Conservation (phyloP, 1,140 invertebrate genomes). For the Caenorhabditis brenneri region DNA sequence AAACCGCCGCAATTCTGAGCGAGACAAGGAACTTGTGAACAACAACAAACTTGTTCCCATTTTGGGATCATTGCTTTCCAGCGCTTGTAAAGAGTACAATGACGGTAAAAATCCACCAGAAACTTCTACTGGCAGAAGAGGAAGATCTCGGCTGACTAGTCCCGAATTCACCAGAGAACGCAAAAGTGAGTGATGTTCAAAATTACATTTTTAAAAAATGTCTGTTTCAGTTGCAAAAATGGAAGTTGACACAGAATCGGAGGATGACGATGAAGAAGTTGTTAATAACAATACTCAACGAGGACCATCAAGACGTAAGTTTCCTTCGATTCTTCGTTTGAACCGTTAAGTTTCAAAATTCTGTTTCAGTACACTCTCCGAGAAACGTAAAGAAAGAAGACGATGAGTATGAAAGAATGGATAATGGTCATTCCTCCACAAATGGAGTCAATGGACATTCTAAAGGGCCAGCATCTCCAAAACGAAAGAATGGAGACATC, state of each 20-base stretch:
- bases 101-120: neutral
- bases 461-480: neutral
- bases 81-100: neutral
- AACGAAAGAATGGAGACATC: constrained; percentile 5
- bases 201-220: neutral
- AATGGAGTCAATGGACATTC: constrained; percentile 18
- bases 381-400: constrained; percentile 11
- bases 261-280: neutral
- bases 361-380: neutral
- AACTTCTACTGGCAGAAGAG: neutral
- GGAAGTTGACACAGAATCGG: neutral
- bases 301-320: neutral
- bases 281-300: neutral
- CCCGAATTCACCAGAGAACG: neutral
- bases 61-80: neutral
- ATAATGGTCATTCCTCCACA: neutral
- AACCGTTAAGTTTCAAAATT: neutral
- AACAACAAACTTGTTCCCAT: constrained; percentile 14
- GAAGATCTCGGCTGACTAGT: neutral
- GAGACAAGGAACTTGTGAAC: neutral
- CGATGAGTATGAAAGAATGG: constrained; percentile 1
- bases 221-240: neutral
- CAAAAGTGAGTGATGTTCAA: neutral
- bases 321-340: neutral
- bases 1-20: neutral